phyloP scores from a whole-genome alignment of 1,140 invertebrate genomes.

The Microplitis demolitor region DNA sequence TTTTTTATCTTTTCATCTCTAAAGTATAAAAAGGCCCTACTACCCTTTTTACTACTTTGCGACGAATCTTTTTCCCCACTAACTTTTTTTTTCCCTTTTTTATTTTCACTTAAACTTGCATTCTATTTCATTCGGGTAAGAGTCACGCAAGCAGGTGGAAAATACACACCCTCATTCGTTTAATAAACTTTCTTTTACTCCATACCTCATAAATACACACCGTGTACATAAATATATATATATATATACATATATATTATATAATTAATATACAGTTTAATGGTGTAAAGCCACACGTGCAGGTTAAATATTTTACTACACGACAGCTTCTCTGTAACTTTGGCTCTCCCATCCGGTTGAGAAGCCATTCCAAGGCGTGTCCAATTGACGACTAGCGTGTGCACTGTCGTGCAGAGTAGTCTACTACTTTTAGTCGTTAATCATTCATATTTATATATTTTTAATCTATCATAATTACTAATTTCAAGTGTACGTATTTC shows the following conservation, averaged over 20 bases:
- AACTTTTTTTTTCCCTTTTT: too few relatives aligned
- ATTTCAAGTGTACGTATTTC: too few relatives aligned
- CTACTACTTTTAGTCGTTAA: too few relatives aligned
- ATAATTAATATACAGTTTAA: too few relatives aligned
- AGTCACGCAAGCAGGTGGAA: constrained; percentile 2
- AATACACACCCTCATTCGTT: neutral
- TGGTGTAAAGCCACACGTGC: neutral
- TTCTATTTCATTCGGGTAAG: neutral
- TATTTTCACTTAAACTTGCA: too few relatives aligned
- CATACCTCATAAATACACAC: neutral
- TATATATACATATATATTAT: neutral
- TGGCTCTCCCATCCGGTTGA: neutral
- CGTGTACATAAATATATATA: neutral
- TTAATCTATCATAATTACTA: too few relatives aligned
- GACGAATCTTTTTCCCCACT: neutral
- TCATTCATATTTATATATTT: too few relatives aligned
- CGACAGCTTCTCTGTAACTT: neutral
- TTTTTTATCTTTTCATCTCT: constrained; percentile 8
- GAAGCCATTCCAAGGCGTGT: neutral
- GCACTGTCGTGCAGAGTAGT: too few relatives aligned
- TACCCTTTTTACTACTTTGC: neutral
- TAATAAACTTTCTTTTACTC: too few relatives aligned
- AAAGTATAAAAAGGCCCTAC: neutral
- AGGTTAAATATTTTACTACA: neutral
- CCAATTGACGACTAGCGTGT: neutral